These are phyloP conservation scores for Pseudorhombus dupliciocellatus DNA, from an alignment of 2,113 vertebrate genomes.

Conservation along the genomic window DNA sequence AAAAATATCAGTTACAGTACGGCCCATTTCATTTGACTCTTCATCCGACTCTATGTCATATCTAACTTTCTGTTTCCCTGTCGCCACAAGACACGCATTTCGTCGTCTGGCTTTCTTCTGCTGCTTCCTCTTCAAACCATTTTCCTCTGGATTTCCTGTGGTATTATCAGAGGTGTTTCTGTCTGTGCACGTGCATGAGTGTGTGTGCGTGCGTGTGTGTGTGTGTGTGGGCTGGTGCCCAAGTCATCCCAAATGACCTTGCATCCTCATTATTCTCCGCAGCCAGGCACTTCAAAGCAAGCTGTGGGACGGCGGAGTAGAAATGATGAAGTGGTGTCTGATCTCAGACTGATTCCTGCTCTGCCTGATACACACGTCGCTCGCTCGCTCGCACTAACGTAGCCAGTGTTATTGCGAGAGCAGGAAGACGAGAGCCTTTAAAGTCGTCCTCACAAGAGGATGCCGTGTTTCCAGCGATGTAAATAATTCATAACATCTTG, in stretches of 20 bases:
- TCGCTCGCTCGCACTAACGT: slow-evolving; percentile 34
- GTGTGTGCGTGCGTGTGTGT: background rate
- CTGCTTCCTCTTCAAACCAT: slow-evolving; percentile 8
- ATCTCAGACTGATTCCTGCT: slow-evolving; percentile 63
- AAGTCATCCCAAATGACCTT: slow-evolving; percentile 77
- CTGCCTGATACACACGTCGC: slow-evolving; percentile 40
- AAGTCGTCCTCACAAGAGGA: slow-evolving; percentile 47
- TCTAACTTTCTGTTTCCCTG: slow-evolving; percentile 1
- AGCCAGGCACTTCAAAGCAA: slow-evolving; percentile 69
- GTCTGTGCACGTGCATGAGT: background rate
- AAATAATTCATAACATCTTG: slow-evolving; percentile 68
- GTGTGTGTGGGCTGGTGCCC: slow-evolving; percentile 44
- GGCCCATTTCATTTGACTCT: slow-evolving; percentile 22
- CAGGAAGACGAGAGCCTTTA: slow-evolving; percentile 48
- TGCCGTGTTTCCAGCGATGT: slow-evolving; percentile 42
- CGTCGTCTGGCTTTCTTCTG: slow-evolving; percentile 1
- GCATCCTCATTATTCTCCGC: slow-evolving; percentile 75
- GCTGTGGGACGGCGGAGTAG: slow-evolving; percentile 57
- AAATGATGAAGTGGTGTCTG: slow-evolving; percentile 69
- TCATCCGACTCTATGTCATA: background rate
- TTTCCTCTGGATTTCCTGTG: slow-evolving; percentile 18
- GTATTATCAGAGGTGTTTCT: slow-evolving; percentile 22
- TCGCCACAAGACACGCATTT: slow-evolving; percentile 4
- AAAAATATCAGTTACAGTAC: slow-evolving; percentile 18
- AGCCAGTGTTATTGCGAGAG: slow-evolving; percentile 57